These are phyloP conservation scores for Oasisia sp. DNA, from an alignment of 2,888 invertebrate species.

Conservation along the genomic window DNA sequence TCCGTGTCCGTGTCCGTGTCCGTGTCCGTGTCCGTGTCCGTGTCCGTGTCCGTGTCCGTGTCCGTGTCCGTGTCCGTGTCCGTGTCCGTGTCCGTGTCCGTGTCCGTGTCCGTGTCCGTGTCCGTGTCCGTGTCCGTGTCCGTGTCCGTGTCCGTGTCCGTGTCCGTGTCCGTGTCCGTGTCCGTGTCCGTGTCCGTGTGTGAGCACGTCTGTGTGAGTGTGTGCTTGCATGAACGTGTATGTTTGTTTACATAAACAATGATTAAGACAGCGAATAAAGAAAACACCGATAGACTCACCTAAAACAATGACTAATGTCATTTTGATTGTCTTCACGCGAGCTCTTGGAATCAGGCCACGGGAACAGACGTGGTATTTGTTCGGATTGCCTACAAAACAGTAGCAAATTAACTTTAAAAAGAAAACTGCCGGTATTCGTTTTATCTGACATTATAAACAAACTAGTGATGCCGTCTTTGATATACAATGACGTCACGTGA, in stretches of 20 bases:
- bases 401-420: not conserved
- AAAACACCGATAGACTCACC: slow-evolving; percentile 68
- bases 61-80: not conserved
- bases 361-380: slow-evolving; percentile 76
- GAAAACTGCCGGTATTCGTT: not conserved
- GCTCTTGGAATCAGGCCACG: slow-evolving; percentile 93
- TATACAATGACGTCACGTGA: not conserved
- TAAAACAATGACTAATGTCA: slow-evolving; percentile 96
- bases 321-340: slow-evolving; percentile 96
- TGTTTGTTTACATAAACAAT: not conserved
- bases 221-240: not conserved
- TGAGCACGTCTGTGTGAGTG: not conserved
- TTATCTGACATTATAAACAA: not conserved
- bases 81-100: not conserved
- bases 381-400: slow-evolving; percentile 56
- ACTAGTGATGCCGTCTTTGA: not conserved
- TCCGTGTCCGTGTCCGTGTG: not conserved
- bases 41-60: not conserved
- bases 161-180: not conserved
- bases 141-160: not conserved
- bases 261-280: not conserved
- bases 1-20: not conserved
- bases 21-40: not conserved
- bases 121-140: not conserved
- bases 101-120: not conserved